phyloP scores from a whole-genome alignment of 2,888 invertebrate genomes.

The Anoncus sp. region DNA sequence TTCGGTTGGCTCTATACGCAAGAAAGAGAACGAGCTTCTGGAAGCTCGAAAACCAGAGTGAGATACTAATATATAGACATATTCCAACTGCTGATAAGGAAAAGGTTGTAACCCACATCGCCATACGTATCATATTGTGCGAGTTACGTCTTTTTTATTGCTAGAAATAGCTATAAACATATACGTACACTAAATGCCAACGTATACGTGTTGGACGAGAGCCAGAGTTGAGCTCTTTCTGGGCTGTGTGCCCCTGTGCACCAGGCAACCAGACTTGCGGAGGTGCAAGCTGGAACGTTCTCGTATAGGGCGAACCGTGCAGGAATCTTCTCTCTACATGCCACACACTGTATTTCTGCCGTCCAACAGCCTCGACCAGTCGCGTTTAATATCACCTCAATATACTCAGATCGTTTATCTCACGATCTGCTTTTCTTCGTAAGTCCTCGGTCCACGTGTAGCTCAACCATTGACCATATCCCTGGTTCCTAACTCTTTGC shows the following conservation, averaged over 20 bases:
- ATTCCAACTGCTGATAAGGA: not conserved
- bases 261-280: conserved; percentile 52
- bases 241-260: conserved; percentile 47
- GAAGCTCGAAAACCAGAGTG: not conserved
- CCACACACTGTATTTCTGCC: not conserved
- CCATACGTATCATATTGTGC: not conserved
- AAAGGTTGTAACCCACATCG: not conserved
- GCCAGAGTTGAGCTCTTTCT: conserved; percentile 59
- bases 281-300: conserved; percentile 45
- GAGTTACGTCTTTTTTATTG: not conserved
- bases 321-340: not conserved
- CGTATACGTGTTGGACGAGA: conserved; percentile 59
- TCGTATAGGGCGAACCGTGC: conserved; percentile 14
- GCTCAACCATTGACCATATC: conserved; percentile 29
- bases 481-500: not conserved
- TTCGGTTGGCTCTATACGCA: conserved; percentile 53
- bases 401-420: conserved; percentile 48
- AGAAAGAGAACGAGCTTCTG: conserved; percentile 4
- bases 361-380: conserved; percentile 31
- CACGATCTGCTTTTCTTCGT: conserved; percentile 34
- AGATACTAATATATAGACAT: not conserved
- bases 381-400: conserved; percentile 55
- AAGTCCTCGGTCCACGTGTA: conserved; percentile 28
- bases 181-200: conserved; percentile 22
- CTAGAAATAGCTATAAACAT: not conserved